phyloP scores from a whole-genome alignment of 2,888 invertebrate genomes.

The Anagyrus pseudococci region DNA sequence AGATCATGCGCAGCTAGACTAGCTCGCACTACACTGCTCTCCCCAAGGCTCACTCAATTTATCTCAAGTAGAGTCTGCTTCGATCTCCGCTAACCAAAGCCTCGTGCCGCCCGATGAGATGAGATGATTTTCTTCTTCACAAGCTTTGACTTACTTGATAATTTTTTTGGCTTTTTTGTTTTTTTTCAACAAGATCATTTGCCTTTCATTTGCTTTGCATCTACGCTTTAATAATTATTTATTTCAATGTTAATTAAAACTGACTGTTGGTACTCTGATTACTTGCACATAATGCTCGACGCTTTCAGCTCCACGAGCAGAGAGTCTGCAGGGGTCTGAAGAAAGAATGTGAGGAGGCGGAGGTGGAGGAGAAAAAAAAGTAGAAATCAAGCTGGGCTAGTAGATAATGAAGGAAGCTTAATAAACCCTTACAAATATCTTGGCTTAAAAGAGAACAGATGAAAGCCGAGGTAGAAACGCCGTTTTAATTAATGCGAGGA shows the following conservation, averaged over 20 bases:
- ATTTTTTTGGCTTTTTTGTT: too few relatives aligned
- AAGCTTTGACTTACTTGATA: too few relatives aligned
- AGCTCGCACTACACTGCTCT: too few relatives aligned
- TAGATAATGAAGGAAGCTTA: slow-evolving; percentile 26
- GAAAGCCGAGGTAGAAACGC: slow-evolving; percentile 11
- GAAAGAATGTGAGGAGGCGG: not conserved
- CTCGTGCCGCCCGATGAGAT: too few relatives aligned
- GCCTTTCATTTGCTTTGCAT: not conserved
- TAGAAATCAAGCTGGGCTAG: slow-evolving; percentile 3
- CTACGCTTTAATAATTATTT: slow-evolving; percentile 19
- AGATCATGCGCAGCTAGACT: too few relatives aligned
- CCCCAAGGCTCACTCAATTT: too few relatives aligned
- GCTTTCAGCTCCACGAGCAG: slow-evolving; percentile 6
- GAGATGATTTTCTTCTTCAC: too few relatives aligned
- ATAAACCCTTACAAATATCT: slow-evolving; percentile 28
- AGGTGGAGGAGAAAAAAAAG: not conserved
- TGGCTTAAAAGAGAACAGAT: slow-evolving; percentile 16
- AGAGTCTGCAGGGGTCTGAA: not conserved
- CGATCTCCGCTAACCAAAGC: too few relatives aligned
- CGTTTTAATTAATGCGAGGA: slow-evolving; percentile 30
- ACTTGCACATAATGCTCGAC: slow-evolving; percentile 18
- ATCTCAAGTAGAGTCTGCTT: too few relatives aligned
- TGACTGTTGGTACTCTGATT: slow-evolving; percentile 16
- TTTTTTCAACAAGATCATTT: not conserved
- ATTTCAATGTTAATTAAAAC: slow-evolving; percentile 27